These are phyloP conservation scores for Periophthalmus modestus DNA, from an alignment of 2,113 vertebrate genomes.

Conservation along the genomic window DNA sequence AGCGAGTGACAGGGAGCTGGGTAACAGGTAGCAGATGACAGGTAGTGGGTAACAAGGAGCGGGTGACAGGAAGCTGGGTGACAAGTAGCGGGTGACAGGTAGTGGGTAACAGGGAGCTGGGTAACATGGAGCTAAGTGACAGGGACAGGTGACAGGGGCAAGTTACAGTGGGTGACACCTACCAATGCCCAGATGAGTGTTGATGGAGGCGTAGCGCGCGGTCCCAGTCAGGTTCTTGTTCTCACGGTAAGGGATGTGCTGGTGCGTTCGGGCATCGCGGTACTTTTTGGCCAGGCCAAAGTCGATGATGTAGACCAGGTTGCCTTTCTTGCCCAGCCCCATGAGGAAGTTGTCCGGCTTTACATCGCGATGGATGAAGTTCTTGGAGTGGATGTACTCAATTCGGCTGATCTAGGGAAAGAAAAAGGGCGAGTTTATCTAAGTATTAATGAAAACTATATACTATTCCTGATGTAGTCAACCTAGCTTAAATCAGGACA, in stretches of 20 bases:
- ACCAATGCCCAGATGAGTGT: constrained; percentile 97
- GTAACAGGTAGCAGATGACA: background rate
- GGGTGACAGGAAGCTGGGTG: no score
- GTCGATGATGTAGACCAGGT: constrained; percentile 97
- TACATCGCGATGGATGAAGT: constrained; percentile 97
- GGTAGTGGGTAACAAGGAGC: no score
- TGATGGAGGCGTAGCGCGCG: constrained; percentile 96
- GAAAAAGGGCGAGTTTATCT: background rate
- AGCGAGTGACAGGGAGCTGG: no score
- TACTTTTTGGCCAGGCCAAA: constrained; percentile 98
- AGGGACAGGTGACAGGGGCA: background rate
- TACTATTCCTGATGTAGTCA: background rate
- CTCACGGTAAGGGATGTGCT: constrained; percentile 97
- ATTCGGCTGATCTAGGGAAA: constrained; percentile 90
- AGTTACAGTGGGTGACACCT: constrained; percentile 56
- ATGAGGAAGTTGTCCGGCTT: constrained; percentile 98
- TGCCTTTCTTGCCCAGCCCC: constrained; percentile 97
- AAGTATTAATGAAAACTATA: background rate
- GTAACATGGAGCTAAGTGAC: no score
- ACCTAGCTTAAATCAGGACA: no score
- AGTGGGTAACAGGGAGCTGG: background rate
- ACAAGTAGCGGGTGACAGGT: background rate
- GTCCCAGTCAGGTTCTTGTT: constrained; percentile 98
- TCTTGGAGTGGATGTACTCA: constrained; percentile 98
- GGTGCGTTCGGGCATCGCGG: constrained; percentile 93